Base-by-base conservation (phyloP, 92 coral and sea anemone species). In the Ricordea florida region DNA sequence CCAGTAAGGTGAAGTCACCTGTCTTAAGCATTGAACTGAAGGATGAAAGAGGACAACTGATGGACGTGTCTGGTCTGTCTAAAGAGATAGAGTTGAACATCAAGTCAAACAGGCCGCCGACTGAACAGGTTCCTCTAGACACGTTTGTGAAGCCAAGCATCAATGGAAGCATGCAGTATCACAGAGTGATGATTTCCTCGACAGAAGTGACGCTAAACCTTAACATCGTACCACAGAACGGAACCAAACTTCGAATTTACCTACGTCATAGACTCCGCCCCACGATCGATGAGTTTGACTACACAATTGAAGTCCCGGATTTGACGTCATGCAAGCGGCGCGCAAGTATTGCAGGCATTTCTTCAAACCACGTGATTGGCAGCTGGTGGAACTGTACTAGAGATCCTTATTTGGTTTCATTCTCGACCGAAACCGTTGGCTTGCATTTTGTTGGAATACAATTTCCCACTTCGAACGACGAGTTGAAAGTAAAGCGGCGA, bases 11-110 rank as follows among this genome's bases (percentile, higher is more conserved):
- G 2, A 82, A 72, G 29, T 88, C 98, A 3, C 69, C 93, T 3
- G 85, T 94, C 13, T 23, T 88, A 35, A 88, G 83, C 80, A 75
- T 91, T 33, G 92, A 94, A 57, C 79, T 94, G 17, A 94, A 81
- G 40, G 84, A 85, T 47, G 80, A 85, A 0, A 49, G 48, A 55
- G 97, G 92, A 2, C 59, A 62, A 41, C 61, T 67, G 20, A 38
- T 92, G 13, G 58, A 91, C 27, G 79, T 89, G 34, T 76, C 86
- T 23, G 90, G 84, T 11, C 84, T 94, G 42, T 60, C 86, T 29
- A 61, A 86, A 38, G 90, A 87, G 22, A 71, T 84, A 3, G 92
- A 92, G 61, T 85, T 94, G 16, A 79, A 78, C 34, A 77, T 89
- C 27, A 74, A 72, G 25, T 49, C 65, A 2, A 69, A 48, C 6